Evolutionary conservation across 1,140 invertebrate genomes (phyloP), one percentile per base, ranked within the genome.

Genomic region (Penaeus vannamei): DNA sequence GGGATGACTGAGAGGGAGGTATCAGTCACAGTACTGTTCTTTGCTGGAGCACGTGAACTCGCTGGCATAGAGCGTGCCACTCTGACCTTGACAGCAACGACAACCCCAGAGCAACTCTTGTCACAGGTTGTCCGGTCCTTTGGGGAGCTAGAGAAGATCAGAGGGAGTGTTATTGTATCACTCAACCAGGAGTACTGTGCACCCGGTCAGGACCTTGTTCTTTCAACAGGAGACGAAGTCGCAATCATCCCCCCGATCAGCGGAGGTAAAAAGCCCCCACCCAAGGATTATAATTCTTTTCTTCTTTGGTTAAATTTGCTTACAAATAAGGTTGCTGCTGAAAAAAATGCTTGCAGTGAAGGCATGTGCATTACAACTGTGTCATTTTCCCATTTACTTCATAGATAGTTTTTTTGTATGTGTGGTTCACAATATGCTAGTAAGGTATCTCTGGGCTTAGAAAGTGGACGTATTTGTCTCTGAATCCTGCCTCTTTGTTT

Each of bases 171-270:
- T 17, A 90, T 91, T 29, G 29, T 91, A 32, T 89, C 91, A 22
- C 80, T 91, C 19, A 91, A 91, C 61, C 91, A 91, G 53, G 88
- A 90, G 26, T 91, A 91, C 72, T 88, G 87, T 83, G 91, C 90
- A 26, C 83, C 85, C 22, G 90, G 84, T 61, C 87, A 91, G 36
- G 66, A 76, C 22, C n/a, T 91, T 5, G 72, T 29, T 19, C 84
- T 91, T 3, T 66, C 76, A 19, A 76, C 86, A 72, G 91, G 91
- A 20, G 91, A 91, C 89, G 91, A 91, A 80, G 72, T 91, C 10
- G 91, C 91, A 26, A 87, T 91, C 80, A 91, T 91, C 66, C 91
- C 91, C n/a, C 91, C 91, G 22, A 91, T 91, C 60, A 91, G 91
- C 84, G 91, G 91, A 90, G 91, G 91, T 91, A 86, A 84, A 61